These are phyloP conservation scores for Lichenostomus cassidix DNA, from an alignment of 2,113 vertebrate genomes.

Conservation along the genomic window DNA sequence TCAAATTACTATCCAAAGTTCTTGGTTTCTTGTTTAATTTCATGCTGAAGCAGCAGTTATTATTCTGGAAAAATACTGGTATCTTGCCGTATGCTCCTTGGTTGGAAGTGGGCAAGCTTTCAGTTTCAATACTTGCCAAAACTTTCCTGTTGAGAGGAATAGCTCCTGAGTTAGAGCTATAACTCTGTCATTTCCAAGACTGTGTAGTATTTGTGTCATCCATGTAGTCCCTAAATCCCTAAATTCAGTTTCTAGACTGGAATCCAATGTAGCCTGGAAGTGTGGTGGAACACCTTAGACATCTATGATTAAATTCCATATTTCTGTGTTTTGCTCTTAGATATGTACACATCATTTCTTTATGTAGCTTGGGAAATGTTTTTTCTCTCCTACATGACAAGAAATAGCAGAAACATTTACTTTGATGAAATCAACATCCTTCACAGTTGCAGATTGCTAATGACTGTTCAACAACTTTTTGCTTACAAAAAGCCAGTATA, in stretches of 20 bases:
- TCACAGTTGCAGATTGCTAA: neutral
- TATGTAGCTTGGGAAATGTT: neutral
- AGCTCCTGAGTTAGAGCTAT: neutral
- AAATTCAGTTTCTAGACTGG: neutral
- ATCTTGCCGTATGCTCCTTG: neutral
- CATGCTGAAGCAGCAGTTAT: neutral
- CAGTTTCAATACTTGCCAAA: neutral
- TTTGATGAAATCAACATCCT: neutral
- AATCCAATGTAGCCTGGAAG: neutral
- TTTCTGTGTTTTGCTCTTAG: neutral
- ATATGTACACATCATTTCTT: neutral
- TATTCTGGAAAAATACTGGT: neutral
- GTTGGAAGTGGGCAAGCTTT: neutral
- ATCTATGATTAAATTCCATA: neutral
- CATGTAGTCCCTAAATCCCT: neutral
- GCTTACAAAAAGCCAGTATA: neutral
- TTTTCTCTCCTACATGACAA: neutral
- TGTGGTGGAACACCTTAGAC: neutral
- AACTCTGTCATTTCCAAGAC: neutral
- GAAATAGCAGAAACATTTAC: neutral
- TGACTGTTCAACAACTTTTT: neutral
- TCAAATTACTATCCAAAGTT: neutral
- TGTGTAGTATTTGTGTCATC: neutral
- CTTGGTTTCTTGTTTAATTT: neutral
- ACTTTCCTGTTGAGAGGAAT: neutral